Percentiles rank a stretch among this genome's conserved stretches.
Conservation (phyloP, 2,888 invertebrate genomes). For the Drosophila pegasa region DNA sequence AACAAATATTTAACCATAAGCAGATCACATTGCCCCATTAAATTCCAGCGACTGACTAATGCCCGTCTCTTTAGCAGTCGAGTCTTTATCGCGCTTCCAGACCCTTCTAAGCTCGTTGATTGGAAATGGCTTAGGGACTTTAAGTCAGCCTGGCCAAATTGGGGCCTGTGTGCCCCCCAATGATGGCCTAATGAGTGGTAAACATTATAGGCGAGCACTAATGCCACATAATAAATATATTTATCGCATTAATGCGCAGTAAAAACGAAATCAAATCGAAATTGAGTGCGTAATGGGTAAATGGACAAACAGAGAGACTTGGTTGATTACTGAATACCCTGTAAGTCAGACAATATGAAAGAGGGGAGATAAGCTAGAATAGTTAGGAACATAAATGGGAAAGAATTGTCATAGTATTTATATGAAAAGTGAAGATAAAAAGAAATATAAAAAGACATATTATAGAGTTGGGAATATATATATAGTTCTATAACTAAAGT, state of each 20-base stretch:
- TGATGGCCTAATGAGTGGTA: constrained; percentile 27
- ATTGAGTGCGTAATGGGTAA: constrained; percentile 12
- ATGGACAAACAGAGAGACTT: constrained; percentile 2
- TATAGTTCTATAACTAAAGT: no score
- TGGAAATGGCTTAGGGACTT: constrained; percentile 14
- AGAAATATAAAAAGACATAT: background rate
- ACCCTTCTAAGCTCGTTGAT: background rate
- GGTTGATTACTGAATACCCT: constrained; percentile 14
- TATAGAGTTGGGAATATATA: background rate
- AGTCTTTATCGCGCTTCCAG: background rate
- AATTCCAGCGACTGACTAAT: constrained; percentile 2
- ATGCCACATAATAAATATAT: constrained; percentile 61
- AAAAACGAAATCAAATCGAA: constrained; percentile 25
- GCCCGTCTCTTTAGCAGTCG: background rate
- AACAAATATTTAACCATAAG: constrained; percentile 11
- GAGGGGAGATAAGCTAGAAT: background rate
- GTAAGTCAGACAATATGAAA: background rate
- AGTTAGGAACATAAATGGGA: background rate
- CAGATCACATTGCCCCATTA: constrained; percentile 11
- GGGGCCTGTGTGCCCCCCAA: constrained; percentile 1
- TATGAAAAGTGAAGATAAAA: background rate
- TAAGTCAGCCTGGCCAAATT: constrained; percentile 7
- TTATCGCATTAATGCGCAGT: constrained; percentile 66
- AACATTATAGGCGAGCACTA: constrained; percentile 47
- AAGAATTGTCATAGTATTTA: background rate